These are phyloP conservation scores for Drosophila subquinaria DNA, from an alignment of 2,888 invertebrate species.

Conservation along the genomic window DNA sequence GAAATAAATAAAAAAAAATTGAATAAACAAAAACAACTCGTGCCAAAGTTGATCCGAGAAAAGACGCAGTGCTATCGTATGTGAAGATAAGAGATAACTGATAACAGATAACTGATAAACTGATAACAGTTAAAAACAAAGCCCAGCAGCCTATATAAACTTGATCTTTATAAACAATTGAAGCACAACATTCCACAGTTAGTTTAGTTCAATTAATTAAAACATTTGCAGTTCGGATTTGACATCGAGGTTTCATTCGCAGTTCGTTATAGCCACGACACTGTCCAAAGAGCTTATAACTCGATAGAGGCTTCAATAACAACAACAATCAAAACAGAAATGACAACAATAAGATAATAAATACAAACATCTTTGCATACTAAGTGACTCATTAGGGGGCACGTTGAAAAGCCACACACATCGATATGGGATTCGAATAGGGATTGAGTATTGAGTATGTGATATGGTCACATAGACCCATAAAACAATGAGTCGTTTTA, in stretches of 20 bases:
- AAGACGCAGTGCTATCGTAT: constrained; percentile 67
- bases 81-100: constrained; percentile 47
- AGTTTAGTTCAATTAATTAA: constrained; percentile 65
- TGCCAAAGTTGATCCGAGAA: constrained; percentile 30
- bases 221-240: constrained; percentile 28
- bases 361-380: constrained; percentile 64
- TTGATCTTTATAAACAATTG: constrained; percentile 48
- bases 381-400: constrained; percentile 71
- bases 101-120: constrained; percentile 32
- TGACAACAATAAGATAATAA: constrained; percentile 36
- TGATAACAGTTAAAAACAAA: constrained; percentile 31
- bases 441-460: constrained; percentile 17
- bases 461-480: constrained; percentile 34
- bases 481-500: constrained; percentile 53
- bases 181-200: constrained; percentile 35
- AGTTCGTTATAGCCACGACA: constrained; percentile 47
- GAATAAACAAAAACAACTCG: constrained; percentile 19
- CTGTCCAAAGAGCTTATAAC: constrained; percentile 45
- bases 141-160: constrained; percentile 60
- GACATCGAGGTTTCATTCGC: constrained; percentile 10
- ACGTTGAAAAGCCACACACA: constrained; percentile 69
- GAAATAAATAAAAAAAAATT: constrained; percentile 23
- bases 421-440: constrained; percentile 22
- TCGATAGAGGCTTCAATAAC: constrained; percentile 43
- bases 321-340: constrained; percentile 35